phyloP scores from a whole-genome alignment of 2,888 invertebrate species.

The Lepidonotus clava region DNA sequence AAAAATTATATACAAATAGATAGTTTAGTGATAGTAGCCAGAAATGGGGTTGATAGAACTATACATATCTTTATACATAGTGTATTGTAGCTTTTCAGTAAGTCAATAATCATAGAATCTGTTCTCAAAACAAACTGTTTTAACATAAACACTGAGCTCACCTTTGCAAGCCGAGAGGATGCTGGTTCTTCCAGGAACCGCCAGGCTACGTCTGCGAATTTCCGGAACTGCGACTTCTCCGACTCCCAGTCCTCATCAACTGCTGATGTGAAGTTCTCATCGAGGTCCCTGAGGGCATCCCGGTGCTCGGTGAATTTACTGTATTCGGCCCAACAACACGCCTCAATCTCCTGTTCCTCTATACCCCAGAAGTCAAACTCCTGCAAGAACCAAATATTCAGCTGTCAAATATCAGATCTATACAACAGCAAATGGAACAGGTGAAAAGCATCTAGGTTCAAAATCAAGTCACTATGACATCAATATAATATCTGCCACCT shows the following conservation, averaged over 20 bases:
- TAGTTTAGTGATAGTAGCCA: too few species aligned
- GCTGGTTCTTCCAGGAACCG: conserved; percentile 76
- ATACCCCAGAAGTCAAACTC: conserved; percentile 79
- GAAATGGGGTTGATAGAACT: too few species aligned
- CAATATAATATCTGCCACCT: too few species aligned
- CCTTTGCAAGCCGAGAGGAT: conserved; percentile 75
- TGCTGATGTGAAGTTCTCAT: conserved; percentile 76
- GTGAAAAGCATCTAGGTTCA: too few species aligned
- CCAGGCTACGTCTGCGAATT: conserved; percentile 73
- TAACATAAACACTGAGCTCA: conserved; percentile 59
- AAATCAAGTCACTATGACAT: too few species aligned
- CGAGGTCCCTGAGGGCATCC: conserved; percentile 76
- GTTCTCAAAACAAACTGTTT: too few species aligned
- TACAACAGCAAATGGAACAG: too few species aligned
- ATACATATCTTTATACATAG: too few species aligned
- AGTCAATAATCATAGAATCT: too few species aligned
- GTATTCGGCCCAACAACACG: conserved; percentile 79
- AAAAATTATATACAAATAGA: too few species aligned
- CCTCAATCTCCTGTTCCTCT: conserved; percentile 78
- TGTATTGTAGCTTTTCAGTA: too few species aligned
- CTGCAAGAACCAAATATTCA: conserved; percentile 67
- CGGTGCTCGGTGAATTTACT: conserved; percentile 78
- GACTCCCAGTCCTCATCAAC: conserved; percentile 70
- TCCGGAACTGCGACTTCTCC: conserved; percentile 64
- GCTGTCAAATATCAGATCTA: too few species aligned